Conservation (phyloP, 2,888 invertebrate genomes). For the Drosophila pseudotalamancana region DNA sequence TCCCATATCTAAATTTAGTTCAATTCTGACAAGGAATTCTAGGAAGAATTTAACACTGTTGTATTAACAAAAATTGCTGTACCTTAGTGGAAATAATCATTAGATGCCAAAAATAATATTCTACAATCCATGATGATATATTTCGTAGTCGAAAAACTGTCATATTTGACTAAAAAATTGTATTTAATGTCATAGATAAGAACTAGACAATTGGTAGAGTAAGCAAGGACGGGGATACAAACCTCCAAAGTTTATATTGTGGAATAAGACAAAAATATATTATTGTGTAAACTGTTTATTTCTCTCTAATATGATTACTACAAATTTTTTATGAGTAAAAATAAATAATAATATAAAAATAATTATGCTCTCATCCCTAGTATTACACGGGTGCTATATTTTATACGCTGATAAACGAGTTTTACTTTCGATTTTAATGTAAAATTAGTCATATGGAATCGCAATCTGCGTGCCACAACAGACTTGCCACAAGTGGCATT, state of each 20-base stretch:
- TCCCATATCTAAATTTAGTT: conserved; percentile 22
- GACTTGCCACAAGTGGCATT: conserved; percentile 4
- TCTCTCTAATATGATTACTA: no score
- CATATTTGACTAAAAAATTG: not conserved
- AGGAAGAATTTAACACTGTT: conserved; percentile 1
- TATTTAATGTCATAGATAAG: no score
- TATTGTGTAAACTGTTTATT: no score
- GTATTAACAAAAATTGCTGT: no score
- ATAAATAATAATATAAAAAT: no score
- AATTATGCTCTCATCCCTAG: conserved; percentile 1
- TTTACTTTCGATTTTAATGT: conserved; percentile 5
- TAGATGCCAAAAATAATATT: not conserved
- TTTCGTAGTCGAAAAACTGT: not conserved
- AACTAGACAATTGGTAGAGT: no score
- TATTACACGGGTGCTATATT: not conserved
- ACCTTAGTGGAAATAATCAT: not conserved
- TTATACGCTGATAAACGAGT: not conserved
- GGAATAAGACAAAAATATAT: no score
- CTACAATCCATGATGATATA: not conserved
- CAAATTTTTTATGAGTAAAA: not conserved
- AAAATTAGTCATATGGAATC: not conserved
- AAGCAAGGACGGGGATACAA: no score
- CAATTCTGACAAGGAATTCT: conserved; percentile 20
- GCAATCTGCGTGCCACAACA: not conserved
- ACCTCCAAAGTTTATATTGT: no score